Evolutionary conservation across 1,140 invertebrate genomes (phyloP).

Genomic region (Calephelis virginiensis): DNA sequence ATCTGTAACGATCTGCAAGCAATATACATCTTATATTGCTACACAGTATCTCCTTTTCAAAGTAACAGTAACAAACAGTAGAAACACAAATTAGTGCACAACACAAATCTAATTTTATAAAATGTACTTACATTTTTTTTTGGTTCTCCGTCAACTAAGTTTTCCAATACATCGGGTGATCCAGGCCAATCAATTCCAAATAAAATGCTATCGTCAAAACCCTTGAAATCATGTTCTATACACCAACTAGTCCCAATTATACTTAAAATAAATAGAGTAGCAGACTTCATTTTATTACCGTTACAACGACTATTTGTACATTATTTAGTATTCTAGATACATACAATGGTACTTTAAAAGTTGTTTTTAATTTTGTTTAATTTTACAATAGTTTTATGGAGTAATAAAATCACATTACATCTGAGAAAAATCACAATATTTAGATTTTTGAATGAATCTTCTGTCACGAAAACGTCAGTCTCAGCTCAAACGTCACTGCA

Average conservation of each 20-base stretch:
- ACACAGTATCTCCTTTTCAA: too few relatives aligned
- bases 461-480: too few relatives aligned
- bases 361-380: neutral
- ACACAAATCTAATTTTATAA: too few relatives aligned
- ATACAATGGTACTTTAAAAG: neutral
- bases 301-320: neutral
- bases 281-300: slow-evolving; percentile 25
- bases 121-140: slow-evolving; percentile 38
- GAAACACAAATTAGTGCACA: too few relatives aligned
- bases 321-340: neutral
- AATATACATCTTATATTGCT: too few relatives aligned
- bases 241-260: slow-evolving; percentile 41
- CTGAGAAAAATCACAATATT: too few relatives aligned
- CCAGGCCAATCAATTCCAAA: slow-evolving; percentile 91
- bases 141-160: slow-evolving; percentile 42
- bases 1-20: too few relatives aligned
- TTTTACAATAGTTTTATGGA: too few relatives aligned
- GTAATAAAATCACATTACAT: too few relatives aligned
- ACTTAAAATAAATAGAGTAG: slow-evolving; percentile 40
- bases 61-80: too few relatives aligned
- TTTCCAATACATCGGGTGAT: slow-evolving; percentile 70
- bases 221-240: slow-evolving; percentile 82
- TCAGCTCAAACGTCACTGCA: neutral
- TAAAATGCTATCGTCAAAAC: slow-evolving; percentile 89
- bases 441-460: too few relatives aligned